phyloP scores from a whole-genome alignment of 1,140 invertebrate genomes.

The Diachasmimorpha longicaudata region DNA sequence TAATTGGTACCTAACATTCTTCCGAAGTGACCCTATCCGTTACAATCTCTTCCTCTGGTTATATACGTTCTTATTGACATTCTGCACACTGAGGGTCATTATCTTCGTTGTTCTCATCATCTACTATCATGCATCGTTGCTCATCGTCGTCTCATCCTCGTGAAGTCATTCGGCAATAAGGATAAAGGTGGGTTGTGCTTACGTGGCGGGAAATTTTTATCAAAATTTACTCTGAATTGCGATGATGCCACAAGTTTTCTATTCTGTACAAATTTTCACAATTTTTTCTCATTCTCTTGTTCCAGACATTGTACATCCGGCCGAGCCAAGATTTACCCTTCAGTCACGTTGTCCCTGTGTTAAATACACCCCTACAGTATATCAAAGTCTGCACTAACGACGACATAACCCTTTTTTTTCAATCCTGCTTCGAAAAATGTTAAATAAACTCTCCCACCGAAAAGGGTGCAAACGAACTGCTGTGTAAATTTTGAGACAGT shows the following conservation, averaged over 20 bases:
- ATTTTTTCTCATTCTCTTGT: too few species aligned
- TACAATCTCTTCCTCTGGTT: slow-evolving; percentile 39
- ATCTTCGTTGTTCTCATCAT: slow-evolving; percentile 44
- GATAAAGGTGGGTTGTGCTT: neutral
- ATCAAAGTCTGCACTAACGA: neutral
- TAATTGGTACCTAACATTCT: slow-evolving; percentile 14
- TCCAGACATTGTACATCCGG: too few species aligned
- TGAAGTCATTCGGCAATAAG: slow-evolving; percentile 17
- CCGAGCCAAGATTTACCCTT: too few species aligned
- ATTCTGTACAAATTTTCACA: too few species aligned
- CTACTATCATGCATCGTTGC: slow-evolving; percentile 45
- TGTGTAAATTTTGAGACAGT: slow-evolving; percentile 8
- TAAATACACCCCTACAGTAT: neutral
- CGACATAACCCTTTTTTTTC: neutral
- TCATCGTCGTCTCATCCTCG: slow-evolving; percentile 43
- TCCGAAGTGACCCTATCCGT: slow-evolving; percentile 12
- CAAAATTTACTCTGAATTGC: too few species aligned
- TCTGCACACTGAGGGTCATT: slow-evolving; percentile 41
- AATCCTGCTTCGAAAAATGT: neutral
- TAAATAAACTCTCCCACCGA: neutral
- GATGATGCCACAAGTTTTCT: too few species aligned
- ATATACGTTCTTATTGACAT: slow-evolving; percentile 38
- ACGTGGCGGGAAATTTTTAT: neutral
- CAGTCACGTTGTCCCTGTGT: neutral
- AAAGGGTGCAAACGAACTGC: neutral